Evolutionary conservation across 1,140 invertebrate genomes (phyloP), one percentile per base, ranked within the genome.

Genomic region (Drosophila melanogaster): DNA sequence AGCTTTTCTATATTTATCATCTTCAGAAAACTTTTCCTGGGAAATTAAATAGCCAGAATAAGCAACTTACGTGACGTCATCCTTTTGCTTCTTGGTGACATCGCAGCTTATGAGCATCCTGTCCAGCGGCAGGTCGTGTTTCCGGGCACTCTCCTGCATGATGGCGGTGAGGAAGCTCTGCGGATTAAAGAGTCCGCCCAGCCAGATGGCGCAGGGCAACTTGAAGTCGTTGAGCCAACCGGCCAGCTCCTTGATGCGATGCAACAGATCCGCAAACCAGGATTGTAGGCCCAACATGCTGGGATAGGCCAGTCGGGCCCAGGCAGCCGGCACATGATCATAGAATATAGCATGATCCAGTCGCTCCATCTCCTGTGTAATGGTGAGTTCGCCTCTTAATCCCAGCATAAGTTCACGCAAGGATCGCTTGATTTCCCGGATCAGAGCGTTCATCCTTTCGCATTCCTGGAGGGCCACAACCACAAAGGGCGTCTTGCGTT

Each of bases 111-210:
- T 93, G 90, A 97, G 97, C 98, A 99, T 99, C 92, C 98, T 97
- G 92, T 99, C 98, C 46, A 99, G 93, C 0, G 98, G 98, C 95
- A 98, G 96, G 93, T 99, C 98, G 92, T 98, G 98, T 92, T 97
- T 98, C n/a, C 98, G 93, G 0, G 98, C 98, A 51, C 97, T 98
- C 92, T 97, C 97, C 93, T 99, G 98, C 98, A 99, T 99, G 83
- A 99, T 98, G 53, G 98, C 98, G 1, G 98, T 99, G 24, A 99
- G 93, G 92, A 99, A 98, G 35, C 97, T 98, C 92, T 99, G 98
- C 0, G 98, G 98, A 93, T 99, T 99, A 93, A 99, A 99, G 86
- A 99, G 97, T 7, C 98, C 98, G 7, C 96, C 97, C 46, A 99
- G 93, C 98, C 98, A 99, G 37, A 99, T 95, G 5, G 97, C 95